A percentile compares a stretch with the other conserved stretches of the same genome.
Conservation (phyloP, 2,888 invertebrate species). For the Yponomeuta evonymella region DNA sequence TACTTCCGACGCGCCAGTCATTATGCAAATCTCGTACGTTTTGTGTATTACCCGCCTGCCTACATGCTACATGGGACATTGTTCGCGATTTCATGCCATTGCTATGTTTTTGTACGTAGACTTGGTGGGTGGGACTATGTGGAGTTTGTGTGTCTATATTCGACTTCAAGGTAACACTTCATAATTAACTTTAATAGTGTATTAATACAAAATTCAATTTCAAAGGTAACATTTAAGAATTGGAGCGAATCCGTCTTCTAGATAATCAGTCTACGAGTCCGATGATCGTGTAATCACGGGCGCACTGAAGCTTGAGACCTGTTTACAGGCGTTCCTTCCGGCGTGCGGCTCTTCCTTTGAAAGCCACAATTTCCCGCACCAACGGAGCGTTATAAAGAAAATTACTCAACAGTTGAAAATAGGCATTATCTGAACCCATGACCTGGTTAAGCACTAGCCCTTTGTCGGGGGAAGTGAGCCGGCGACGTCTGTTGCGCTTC, state of each 20-base stretch:
- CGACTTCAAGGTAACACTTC: no score
- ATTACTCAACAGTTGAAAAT: conserved; percentile 55
- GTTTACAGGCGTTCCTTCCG: neutral
- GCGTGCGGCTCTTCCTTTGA: conserved; percentile 41
- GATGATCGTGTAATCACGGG: neutral
- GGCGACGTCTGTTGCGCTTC: neutral
- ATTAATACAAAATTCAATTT: no score
- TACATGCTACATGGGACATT: neutral
- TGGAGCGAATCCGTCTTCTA: no score
- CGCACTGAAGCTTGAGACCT: neutral
- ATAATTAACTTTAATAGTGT: no score
- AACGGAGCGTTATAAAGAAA: conserved; percentile 67
- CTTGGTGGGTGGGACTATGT: neutral
- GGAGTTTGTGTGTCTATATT: no score
- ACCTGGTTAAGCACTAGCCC: conserved; percentile 52
- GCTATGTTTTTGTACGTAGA: neutral
- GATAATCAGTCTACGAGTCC: neutral
- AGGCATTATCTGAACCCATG: conserved; percentile 48
- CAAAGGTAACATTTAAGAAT: no score
- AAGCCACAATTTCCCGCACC: conserved; percentile 67
- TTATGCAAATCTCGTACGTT: conserved; percentile 39
- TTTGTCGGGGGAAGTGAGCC: conserved; percentile 2
- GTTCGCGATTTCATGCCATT: neutral
- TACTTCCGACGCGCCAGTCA: conserved; percentile 38
- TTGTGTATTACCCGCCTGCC: conserved; percentile 7